phyloP scores from a whole-genome alignment of 1,140 invertebrate species.

The Ectropis grisescens region DNA sequence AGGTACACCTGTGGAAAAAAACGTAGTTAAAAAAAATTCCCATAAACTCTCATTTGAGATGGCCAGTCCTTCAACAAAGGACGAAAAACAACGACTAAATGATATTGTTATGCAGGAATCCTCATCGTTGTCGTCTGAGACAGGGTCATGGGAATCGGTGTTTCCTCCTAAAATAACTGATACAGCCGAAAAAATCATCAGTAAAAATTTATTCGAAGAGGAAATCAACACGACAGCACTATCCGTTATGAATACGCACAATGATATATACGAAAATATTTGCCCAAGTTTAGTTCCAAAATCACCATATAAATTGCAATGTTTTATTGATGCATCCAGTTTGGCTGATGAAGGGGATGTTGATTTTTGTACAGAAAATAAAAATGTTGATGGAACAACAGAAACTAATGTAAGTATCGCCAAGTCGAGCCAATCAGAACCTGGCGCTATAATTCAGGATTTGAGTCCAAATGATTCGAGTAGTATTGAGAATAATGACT shows the following conservation, averaged over 20 bases:
- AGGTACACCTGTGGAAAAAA: too few relatives aligned
- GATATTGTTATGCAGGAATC: constrained; percentile 74
- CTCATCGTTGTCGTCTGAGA: constrained; percentile 73
- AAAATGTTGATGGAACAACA: too few relatives aligned
- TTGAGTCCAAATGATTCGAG: constrained; percentile 42
- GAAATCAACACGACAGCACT: constrained; percentile 29
- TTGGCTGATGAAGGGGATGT: constrained; percentile 75
- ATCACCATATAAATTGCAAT: constrained; percentile 50
- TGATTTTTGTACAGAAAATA: too few relatives aligned
- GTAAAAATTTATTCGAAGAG: constrained; percentile 36
- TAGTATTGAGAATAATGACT: constrained; percentile 51
- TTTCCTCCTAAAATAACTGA: constrained; percentile 54
- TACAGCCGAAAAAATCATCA: constrained; percentile 46
- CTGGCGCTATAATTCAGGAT: constrained; percentile 25
- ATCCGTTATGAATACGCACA: constrained; percentile 10
- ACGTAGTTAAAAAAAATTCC: too few relatives aligned
- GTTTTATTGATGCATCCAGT: constrained; percentile 82
- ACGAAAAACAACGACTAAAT: constrained; percentile 79
- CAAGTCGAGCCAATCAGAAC: constrained; percentile 32
- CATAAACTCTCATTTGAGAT: too few relatives aligned
- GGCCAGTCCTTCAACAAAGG: constrained; percentile 46
- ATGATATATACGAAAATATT: constrained; percentile 5
- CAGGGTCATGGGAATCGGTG: constrained; percentile 73
- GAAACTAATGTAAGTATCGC: neutral
- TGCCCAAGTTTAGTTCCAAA: constrained; percentile 17